Evolutionary conservation across 2,797 vertebrate species (phyloP), one percentile per base, ranked within the genome.

Genomic region (Cheracebus regulus): DNA sequence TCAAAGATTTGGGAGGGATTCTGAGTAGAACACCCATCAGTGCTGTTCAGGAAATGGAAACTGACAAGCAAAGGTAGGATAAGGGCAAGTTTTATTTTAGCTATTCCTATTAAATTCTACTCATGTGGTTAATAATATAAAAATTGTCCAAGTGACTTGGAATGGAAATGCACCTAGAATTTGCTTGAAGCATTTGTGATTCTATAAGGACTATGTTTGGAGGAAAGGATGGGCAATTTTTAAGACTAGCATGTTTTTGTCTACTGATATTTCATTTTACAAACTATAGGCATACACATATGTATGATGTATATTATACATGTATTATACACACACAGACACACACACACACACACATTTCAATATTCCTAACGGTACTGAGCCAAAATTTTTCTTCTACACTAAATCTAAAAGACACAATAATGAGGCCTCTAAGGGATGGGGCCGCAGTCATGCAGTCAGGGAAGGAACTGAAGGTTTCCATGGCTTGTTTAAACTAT

Each of bases 91-190:
- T 97, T 93, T 93, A 93, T 93, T 95, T 92, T 64, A 96, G 86
- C 36, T 61, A 30, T 48, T 95, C 73, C 90, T 61, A 89, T 96
- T 97, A 97, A 94, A 97, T 96, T 97, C 88, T 97, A 82, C 79
- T 97, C 90, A 48, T 88, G 88, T 82, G 76, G 88, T 89, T 96
- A 94, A 95, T 88, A 94, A 92, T 85, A 87, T 44, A 96, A 98
- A 97, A 97, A 89, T 79, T 79, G 36, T 82, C 52, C 79, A 61
- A 50, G 82, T 94, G 75, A 92, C 96, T 90, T n/a, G 64, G 39
- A 57, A 91, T 92, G 64, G 30, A 96, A 92, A 97, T 55, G 67
- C 84, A 82, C 20, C 55, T 83, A 89, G 30, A 95, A 92, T 90
- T 90, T 95, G 22, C n/a, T 85, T 76, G 28, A 95, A 90, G 85